Evolutionary conservation across 2,113 vertebrate genomes (phyloP).

Genomic region (Ptychochromis oligacanthus): DNA sequence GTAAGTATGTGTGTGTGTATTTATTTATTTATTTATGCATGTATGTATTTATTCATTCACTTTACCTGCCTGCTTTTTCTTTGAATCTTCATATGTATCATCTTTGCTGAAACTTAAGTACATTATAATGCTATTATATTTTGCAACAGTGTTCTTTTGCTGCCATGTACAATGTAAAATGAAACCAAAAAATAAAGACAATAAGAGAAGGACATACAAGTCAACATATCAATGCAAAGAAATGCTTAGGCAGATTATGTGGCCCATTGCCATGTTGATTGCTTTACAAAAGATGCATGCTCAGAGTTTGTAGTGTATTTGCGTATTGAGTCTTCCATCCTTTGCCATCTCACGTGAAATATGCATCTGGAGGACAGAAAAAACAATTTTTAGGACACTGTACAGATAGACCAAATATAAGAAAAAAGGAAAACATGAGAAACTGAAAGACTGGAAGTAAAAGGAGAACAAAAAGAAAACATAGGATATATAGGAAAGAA

Average conservation of each 20-base stretch:
- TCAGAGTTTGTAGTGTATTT: slow-evolving; percentile 50
- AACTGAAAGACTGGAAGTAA: background rate
- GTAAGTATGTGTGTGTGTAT: background rate
- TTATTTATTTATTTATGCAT: too few relatives aligned
- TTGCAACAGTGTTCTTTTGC: background rate
- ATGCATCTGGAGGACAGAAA: slow-evolving; percentile 26
- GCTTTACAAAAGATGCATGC: slow-evolving; percentile 53
- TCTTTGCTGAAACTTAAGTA: background rate
- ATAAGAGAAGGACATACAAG: background rate
- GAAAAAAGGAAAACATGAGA: background rate
- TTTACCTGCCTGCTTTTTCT: background rate
- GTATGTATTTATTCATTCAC: background rate
- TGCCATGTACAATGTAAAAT: background rate
- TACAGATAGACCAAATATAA: background rate
- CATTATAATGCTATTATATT: background rate
- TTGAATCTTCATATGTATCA: background rate
- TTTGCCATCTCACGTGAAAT: slow-evolving; percentile 19
- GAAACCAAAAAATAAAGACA: background rate
- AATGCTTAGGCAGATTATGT: slow-evolving; percentile 1
- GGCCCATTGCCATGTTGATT: slow-evolving; percentile 54
- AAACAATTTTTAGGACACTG: background rate
- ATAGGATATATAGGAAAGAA: background rate
- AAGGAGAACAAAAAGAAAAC: background rate
- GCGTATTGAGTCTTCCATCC: slow-evolving; percentile 12
- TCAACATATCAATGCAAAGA: background rate